Percentiles rank a stretch among this genome's conserved stretches.
phyloP scores from a whole-genome alignment of 2,888 invertebrate species.

The Drosophila borborema region DNA sequence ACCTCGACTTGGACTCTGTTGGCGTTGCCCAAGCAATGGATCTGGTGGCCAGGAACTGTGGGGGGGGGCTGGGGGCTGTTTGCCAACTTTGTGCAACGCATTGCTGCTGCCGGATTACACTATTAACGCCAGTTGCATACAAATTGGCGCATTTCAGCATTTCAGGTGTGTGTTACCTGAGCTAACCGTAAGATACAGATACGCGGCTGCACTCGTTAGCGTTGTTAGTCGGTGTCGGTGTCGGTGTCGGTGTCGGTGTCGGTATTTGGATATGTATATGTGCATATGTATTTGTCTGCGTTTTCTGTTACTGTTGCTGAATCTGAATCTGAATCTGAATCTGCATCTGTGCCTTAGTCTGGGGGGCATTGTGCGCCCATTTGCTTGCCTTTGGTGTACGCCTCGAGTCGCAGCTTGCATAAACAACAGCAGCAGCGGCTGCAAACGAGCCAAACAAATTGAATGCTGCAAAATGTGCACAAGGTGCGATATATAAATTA shows the following conservation, averaged over 20 bases:
- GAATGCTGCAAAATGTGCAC: slow-evolving; percentile 50
- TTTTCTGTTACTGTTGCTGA: slow-evolving; percentile 11
- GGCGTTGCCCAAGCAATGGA: slow-evolving; percentile 38
- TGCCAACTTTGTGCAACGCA: slow-evolving; percentile 68
- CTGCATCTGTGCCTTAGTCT: slow-evolving; percentile 31
- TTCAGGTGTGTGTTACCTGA: slow-evolving; percentile 42
- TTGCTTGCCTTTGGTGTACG: slow-evolving; percentile 51
- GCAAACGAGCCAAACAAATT: slow-evolving; percentile 51
- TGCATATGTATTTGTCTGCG: not conserved
- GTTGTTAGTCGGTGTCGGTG: slow-evolving; percentile 30
- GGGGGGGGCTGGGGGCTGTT: not conserved
- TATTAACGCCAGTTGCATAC: slow-evolving; percentile 79
- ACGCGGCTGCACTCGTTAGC: slow-evolving; percentile 73
- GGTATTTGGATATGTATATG: slow-evolving; percentile 5
- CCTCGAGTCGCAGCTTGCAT: slow-evolving; percentile 58
- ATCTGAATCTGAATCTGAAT: slow-evolving; percentile 34
- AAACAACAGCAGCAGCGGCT: slow-evolving; percentile 60
- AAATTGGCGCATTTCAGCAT: slow-evolving; percentile 77
- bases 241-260: not conserved
- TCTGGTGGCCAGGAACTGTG: not conserved
- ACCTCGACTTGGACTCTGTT: slow-evolving; percentile 56
- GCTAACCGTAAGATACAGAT: slow-evolving; percentile 68
- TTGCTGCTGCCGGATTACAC: slow-evolving; percentile 79
- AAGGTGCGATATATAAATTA: slow-evolving; percentile 73
- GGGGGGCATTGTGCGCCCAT: slow-evolving; percentile 60